These are phyloP conservation scores for Pyrochroa serraticornis DNA, from an alignment of 2,888 invertebrate genomes.

Conservation along the genomic window DNA sequence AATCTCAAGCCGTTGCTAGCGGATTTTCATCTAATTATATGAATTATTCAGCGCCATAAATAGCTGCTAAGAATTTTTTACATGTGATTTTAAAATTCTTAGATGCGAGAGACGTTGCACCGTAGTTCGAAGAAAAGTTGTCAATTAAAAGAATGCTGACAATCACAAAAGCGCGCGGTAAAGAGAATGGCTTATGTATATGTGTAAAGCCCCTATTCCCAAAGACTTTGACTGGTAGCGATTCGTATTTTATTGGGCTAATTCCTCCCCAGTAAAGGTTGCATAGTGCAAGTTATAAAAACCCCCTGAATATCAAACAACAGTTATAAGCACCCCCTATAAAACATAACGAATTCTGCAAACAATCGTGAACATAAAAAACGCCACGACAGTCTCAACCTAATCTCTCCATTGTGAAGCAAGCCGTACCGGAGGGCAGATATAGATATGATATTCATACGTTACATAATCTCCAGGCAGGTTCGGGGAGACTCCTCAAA, in stretches of 20 bases:
- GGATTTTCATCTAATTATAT: too few species aligned
- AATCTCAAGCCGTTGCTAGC: too few species aligned
- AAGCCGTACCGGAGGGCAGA: constrained; percentile 37
- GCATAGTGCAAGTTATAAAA: constrained; percentile 12
- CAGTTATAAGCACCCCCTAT: constrained; percentile 40
- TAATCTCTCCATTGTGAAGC: constrained; percentile 45
- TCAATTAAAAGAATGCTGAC: too few species aligned
- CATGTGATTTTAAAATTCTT: too few species aligned
- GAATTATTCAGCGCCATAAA: too few species aligned
- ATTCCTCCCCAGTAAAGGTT: constrained; percentile 17
- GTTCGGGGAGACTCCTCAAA: constrained; percentile 32
- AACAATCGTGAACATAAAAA: constrained; percentile 43
- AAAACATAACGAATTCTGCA: constrained; percentile 43
- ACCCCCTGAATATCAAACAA: constrained; percentile 24
- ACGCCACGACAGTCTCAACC: constrained; percentile 39
- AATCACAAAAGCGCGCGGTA: too few species aligned
- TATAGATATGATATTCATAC: constrained; percentile 50
- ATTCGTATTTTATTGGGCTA: constrained; percentile 24
- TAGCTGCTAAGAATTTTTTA: too few species aligned
- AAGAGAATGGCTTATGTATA: neutral
- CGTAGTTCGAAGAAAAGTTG: too few species aligned
- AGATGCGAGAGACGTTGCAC: too few species aligned
- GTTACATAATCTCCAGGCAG: constrained; percentile 46
- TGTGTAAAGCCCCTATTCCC: neutral
- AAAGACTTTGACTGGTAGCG: too few species aligned